Evolutionary conservation across 2,888 invertebrate genomes (phyloP), one percentile per base, ranked within the genome.

Genomic region (Drosophila acutilabella): DNA sequence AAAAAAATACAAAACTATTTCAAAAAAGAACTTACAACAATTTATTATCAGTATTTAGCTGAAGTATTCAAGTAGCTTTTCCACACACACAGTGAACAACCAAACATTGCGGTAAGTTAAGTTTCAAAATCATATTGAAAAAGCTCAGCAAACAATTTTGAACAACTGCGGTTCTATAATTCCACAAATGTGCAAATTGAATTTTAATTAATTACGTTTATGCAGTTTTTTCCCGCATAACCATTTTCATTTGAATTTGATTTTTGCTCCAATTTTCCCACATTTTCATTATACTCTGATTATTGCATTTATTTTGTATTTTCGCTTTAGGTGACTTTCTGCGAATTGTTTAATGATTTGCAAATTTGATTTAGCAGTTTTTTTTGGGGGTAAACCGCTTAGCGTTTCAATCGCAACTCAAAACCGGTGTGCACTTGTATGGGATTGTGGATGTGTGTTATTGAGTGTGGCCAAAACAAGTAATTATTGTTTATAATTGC

Each of bases 171-270:
- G 73, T 64, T 51, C 48, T 36, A 36, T 14, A 54, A 16, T 2
- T 11, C 14, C 3, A 8, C 47, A 11, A 33, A n/a, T 7, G 18
- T 33, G 33, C 11, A 59, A 73, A 84, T 80, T 64, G 66, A 61
- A 73, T 78, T 86, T 74, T 80, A 83, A 84, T 84, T 86, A 85
- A 84, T 84, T 78, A 69, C 61, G 64, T 83, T 80, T 83, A 36
- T 13, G 71, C 73, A 70, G 67, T 70, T 53, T 62, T 80, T 71
- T 56, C 26, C 23, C 54, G 2, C 36, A 45, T 57, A 26, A 38
- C 8, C 2, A 30, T 44, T 47, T 47, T 13, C 13, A 36, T 36
- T 36, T 36, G 36, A 36, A 8, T 36, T 13, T 36, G 30, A 30
- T 36, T 11, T 36, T 36, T 11, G 36, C 36, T 30, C 8, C 30